A percentile compares a stretch with the other conserved stretches of the same genome.
Conservation (phyloP, 1,140 invertebrate genomes). For the Daktulosphaira vitifoliae region DNA sequence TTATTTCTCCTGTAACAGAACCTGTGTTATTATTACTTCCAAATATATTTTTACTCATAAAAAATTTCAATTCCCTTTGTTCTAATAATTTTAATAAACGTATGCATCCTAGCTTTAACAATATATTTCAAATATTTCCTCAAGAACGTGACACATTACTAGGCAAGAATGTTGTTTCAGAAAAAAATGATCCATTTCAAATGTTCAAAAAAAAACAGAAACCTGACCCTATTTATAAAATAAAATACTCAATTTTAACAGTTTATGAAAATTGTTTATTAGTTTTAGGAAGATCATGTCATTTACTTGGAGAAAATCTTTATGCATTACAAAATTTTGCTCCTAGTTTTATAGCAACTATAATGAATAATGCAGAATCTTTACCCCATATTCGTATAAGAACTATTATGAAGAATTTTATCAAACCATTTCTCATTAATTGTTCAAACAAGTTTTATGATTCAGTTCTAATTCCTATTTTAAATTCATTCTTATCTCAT, state of each 20-base stretch:
- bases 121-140: constrained; percentile 17
- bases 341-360: constrained; percentile 38
- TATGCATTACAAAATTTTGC: constrained; percentile 36
- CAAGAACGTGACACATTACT: constrained; percentile 11
- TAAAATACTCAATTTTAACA: constrained; percentile 10
- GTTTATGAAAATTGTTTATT: constrained; percentile 23
- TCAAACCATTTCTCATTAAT: constrained; percentile 74
- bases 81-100: constrained; percentile 18
- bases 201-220: constrained; percentile 3
- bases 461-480: constrained; percentile 64
- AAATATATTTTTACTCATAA: constrained; percentile 61
- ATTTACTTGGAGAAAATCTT: constrained; percentile 32
- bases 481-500: constrained; percentile 64
- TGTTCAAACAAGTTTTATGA: constrained; percentile 71
- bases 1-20: constrained; percentile 21
- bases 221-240: constrained; percentile 7
- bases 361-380: constrained; percentile 41
- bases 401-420: constrained; percentile 70
- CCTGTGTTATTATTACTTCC: constrained; percentile 65
- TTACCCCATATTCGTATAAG: constrained; percentile 79
- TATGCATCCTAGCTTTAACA: constrained; percentile 4
- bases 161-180: constrained; percentile 16
- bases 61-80: constrained; percentile 71
- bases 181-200: constrained; percentile 26
- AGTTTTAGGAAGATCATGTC: constrained; percentile 22